These are phyloP conservation scores for Papilio aristodemus DNA, from an alignment of 1,140 invertebrate species.

Conservation along the genomic window DNA sequence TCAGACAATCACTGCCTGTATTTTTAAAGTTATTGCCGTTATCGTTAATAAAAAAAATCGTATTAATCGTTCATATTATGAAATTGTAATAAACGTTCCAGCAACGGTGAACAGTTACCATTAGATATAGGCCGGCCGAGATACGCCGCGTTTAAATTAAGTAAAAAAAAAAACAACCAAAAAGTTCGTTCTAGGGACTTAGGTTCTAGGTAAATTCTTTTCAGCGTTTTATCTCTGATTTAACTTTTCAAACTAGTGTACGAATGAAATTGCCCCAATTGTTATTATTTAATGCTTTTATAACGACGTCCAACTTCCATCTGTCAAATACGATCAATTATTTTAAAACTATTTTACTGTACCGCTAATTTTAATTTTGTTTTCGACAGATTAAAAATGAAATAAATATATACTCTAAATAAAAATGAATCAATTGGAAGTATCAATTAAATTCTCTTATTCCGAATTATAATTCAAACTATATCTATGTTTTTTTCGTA, in stretches of 20 bases:
- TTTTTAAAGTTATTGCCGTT: conserved; percentile 62
- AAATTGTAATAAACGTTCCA: conserved; percentile 73
- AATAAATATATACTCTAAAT: too few relatives aligned
- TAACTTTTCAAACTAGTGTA: conserved; percentile 2
- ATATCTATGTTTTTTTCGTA: background rate
- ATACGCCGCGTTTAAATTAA: conserved; percentile 67
- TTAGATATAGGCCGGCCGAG: conserved; percentile 63
- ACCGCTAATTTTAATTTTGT: too few relatives aligned
- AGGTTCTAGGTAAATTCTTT: conserved; percentile 69
- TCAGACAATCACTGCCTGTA: conserved; percentile 66
- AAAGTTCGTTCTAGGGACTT: conserved; percentile 79
- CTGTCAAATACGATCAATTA: background rate
- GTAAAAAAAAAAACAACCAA: conserved; percentile 70
- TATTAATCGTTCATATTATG: conserved; percentile 68
- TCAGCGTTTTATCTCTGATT: conserved; percentile 23
- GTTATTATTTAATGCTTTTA: background rate
- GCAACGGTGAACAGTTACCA: conserved; percentile 80
- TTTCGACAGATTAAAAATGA: too few relatives aligned
- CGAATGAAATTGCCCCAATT: conserved; percentile 31
- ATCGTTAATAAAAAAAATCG: conserved; percentile 59
- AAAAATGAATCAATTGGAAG: background rate
- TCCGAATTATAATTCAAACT: conserved; percentile 23
- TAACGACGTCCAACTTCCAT: background rate
- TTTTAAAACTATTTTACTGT: too few relatives aligned
- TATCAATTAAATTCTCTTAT: background rate